phyloP scores from a whole-genome alignment of 2,888 invertebrate species.

The Autographa gamma region DNA sequence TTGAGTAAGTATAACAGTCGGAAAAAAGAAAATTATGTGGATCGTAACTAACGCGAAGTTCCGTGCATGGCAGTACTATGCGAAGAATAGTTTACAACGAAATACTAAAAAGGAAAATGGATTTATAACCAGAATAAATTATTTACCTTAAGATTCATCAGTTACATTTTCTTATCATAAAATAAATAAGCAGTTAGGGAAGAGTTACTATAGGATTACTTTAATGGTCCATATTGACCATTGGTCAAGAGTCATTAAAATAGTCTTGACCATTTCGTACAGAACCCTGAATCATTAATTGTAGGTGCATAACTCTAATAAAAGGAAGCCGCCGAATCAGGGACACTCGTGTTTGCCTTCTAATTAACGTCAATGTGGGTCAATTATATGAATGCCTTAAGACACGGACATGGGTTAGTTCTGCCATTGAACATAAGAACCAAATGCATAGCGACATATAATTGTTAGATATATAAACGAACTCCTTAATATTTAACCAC shows the following conservation, averaged over 20 bases:
- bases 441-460: neutral
- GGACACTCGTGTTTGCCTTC: slow-evolving; percentile 5
- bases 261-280: too few species aligned
- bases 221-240: too few species aligned
- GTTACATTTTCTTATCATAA: too few species aligned
- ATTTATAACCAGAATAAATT: neutral
- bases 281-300: neutral
- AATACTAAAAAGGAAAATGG: neutral
- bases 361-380: slow-evolving; percentile 7
- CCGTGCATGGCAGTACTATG: neutral
- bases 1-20: neutral
- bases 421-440: neutral
- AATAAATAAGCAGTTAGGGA: too few species aligned
- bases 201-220: too few species aligned
- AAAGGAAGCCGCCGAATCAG: neutral
- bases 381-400: slow-evolving; percentile 7
- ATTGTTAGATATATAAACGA: too few species aligned
- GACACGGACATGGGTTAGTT: neutral
- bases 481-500: too few species aligned
- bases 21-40: neutral
- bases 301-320: neutral
- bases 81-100: neutral
- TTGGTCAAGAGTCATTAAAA: too few species aligned
- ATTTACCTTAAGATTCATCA: too few species aligned
- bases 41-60: neutral